Conservation (phyloP, 2,113 vertebrate species). For the Mormyrus lacerda region DNA sequence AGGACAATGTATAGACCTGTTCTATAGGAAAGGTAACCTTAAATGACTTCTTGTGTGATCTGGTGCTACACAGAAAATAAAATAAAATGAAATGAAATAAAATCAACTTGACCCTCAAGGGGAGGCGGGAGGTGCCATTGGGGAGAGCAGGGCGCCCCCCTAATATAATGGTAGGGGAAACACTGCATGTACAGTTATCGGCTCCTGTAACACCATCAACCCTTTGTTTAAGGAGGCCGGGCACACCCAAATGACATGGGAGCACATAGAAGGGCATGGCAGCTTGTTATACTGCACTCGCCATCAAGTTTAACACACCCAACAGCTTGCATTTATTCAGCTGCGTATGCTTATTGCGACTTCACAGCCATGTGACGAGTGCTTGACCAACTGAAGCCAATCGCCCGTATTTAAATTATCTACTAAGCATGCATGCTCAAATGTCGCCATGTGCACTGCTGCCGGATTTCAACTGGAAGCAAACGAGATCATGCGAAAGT, state of each 20-base stretch:
- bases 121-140: no score
- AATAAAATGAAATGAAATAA: no score
- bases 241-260: not conserved
- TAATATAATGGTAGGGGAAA: no score
- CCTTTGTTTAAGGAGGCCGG: constrained; percentile 49
- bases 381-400: not conserved
- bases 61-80: no score
- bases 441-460: not conserved
- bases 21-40: no score
- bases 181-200: constrained; percentile 47
- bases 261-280: not conserved
- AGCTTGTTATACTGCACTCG: constrained; percentile 13
- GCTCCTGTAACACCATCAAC: constrained; percentile 61
- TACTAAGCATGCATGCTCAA: not conserved
- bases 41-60: no score
- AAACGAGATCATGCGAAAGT: not conserved
- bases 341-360: not conserved
- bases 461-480: not conserved
- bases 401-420: not conserved
- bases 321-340: not conserved
- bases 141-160: no score
- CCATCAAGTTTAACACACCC: not conserved
- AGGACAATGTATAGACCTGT: no score
- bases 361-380: not conserved
- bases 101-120: no score